These are phyloP conservation scores for Panulirus ornatus DNA, from an alignment of 1,140 invertebrate genomes.

Conservation along the genomic window DNA sequence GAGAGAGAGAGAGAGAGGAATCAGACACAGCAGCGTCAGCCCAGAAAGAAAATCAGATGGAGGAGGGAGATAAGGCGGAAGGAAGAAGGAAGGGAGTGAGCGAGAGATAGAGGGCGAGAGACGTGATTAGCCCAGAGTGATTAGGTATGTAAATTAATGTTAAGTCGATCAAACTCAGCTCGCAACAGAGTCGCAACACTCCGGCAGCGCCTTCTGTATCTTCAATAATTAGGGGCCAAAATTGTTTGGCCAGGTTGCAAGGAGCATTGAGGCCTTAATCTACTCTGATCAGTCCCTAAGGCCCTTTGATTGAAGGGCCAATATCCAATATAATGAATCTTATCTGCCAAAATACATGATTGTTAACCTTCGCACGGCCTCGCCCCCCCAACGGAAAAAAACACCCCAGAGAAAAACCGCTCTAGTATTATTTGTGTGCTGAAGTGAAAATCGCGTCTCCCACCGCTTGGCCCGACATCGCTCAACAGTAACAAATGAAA, in stretches of 20 bases:
- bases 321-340: conserved; percentile 57
- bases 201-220: conserved; percentile 31
- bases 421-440: conserved; percentile 21
- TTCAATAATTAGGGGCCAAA: conserved; percentile 55
- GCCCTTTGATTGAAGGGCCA: conserved; percentile 53
- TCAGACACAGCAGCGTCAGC: not conserved
- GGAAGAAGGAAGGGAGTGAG: not conserved
- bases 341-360: conserved; percentile 60
- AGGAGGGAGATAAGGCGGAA: not conserved
- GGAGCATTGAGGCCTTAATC: conserved; percentile 30
- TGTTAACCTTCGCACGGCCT: conserved; percentile 56
- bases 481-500: conserved; percentile 50
- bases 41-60: not conserved
- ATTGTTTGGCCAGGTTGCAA: conserved; percentile 44
- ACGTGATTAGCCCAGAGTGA: conserved; percentile 70
- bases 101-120: conserved; percentile 30
- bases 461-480: not conserved
- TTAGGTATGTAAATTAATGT: conserved; percentile 74
- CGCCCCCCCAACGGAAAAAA: not conserved
- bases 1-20: conserved; percentile 2
- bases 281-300: conserved; percentile 62
- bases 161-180: conserved; percentile 72
- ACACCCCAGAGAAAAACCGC: not conserved
- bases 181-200: conserved; percentile 56
- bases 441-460: conserved; percentile 10